A percentile compares a stretch with the other conserved stretches of the same genome.
These are phyloP conservation scores for Lymantria monacha DNA, from an alignment of 2,888 invertebrate species.

Conservation along the genomic window DNA sequence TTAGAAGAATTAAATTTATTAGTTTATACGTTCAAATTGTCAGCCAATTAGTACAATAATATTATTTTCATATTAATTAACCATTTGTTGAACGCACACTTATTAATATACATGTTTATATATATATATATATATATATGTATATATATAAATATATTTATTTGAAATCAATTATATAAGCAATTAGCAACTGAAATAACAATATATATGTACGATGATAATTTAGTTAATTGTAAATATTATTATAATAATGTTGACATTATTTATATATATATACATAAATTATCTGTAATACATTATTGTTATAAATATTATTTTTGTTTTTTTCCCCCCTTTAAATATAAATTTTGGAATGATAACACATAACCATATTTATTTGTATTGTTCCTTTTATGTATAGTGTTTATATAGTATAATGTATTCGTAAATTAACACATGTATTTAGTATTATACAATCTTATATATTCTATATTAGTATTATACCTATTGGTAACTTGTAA, in stretches of 20 bases:
- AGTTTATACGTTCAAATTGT: conserved; percentile 27
- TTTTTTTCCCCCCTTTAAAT: neutral
- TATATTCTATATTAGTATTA: no score
- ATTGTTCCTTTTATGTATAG: no score
- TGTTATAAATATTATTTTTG: neutral
- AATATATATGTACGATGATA: neutral
- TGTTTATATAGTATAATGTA: no score
- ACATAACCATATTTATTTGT: no score
- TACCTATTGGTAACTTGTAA: no score
- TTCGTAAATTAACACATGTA: no score
- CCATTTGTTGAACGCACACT: conserved; percentile 7
- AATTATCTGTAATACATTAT: neutral
- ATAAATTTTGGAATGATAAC: no score
- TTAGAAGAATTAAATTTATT: conserved; percentile 24
- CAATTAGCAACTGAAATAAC: conserved; percentile 23
- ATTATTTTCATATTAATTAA: conserved; percentile 35
- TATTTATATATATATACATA: neutral
- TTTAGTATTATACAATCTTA: no score
- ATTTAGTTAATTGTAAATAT: neutral
- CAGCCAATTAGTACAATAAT: conserved; percentile 33
- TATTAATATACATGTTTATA: conserved; percentile 4
- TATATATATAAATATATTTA: conserved; percentile 11
- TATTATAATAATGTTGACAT: neutral
- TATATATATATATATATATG: conserved; percentile 19
- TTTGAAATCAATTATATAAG: conserved; percentile 12